Evolutionary conservation across 2,888 invertebrate genomes (phyloP).

Genomic region (Dynastes tityus): DNA sequence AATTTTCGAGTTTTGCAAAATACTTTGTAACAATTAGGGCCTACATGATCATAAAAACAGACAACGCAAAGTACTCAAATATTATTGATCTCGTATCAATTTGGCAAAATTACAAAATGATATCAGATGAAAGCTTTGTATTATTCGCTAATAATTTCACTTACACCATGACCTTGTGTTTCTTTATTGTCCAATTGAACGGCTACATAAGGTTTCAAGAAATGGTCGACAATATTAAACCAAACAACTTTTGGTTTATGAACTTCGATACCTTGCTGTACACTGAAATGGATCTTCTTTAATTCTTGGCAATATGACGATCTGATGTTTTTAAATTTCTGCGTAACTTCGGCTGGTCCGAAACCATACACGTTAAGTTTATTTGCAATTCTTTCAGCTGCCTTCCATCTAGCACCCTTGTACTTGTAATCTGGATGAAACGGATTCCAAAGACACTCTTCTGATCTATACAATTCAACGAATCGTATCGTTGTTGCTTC

Average conservation of each 20-base stretch:
- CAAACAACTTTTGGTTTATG: constrained; percentile 51
- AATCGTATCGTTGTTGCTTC: constrained; percentile 48
- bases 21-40: no score
- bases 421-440: constrained; percentile 48
- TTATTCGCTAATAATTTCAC: neutral
- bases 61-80: no score
- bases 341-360: constrained; percentile 47
- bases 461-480: constrained; percentile 48
- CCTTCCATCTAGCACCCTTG: constrained; percentile 43
- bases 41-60: no score
- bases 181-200: constrained; percentile 42
- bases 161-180: constrained; percentile 32
- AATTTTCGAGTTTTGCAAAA: no score
- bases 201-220: constrained; percentile 48
- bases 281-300: constrained; percentile 48
- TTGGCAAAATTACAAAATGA: no score
- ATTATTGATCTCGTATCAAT: no score
- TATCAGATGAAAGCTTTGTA: neutral
- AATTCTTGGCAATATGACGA: constrained; percentile 51
- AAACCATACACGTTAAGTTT: constrained; percentile 48
- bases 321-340: constrained; percentile 51
- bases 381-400: constrained; percentile 49
- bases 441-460: constrained; percentile 52
- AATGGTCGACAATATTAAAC: constrained; percentile 49
- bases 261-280: constrained; percentile 38